These are phyloP conservation scores for Myotis planiceps DNA, from an alignment of 2,797 vertebrate species.

Conservation along the genomic window DNA sequence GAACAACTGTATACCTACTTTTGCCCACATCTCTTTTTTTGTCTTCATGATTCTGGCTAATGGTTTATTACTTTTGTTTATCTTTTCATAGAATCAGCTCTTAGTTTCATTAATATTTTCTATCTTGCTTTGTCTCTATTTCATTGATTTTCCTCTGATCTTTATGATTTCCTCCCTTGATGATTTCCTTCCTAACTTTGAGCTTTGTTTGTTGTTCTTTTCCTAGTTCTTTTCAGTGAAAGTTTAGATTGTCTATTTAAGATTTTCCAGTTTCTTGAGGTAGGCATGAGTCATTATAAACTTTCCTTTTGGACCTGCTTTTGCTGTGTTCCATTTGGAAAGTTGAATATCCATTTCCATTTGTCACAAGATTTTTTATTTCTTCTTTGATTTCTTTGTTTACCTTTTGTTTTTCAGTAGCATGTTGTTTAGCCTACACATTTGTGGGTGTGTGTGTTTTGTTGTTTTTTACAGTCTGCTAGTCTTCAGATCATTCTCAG, in stretches of 20 bases:
- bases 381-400: background rate
- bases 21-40: background rate
- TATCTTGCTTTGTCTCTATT: background rate
- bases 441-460: background rate
- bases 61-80: background rate
- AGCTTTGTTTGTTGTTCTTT: background rate
- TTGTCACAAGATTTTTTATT: background rate
- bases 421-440: background rate
- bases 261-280: background rate
- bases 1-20: background rate
- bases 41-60: background rate
- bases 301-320: background rate
- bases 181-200: background rate
- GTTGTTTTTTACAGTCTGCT: background rate
- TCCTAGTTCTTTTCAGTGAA: background rate
- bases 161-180: background rate
- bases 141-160: background rate
- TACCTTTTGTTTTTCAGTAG: background rate
- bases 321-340: background rate
- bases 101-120: background rate
- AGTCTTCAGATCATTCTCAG: background rate
- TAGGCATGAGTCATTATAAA: background rate
- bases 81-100: background rate
- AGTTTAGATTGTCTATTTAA: background rate
- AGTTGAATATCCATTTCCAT: background rate